A percentile compares a stretch with the other conserved stretches of the same genome.
These are phyloP conservation scores for Acyrthosiphon pisum DNA, from an alignment of 1,140 invertebrate genomes.

Conservation along the genomic window DNA sequence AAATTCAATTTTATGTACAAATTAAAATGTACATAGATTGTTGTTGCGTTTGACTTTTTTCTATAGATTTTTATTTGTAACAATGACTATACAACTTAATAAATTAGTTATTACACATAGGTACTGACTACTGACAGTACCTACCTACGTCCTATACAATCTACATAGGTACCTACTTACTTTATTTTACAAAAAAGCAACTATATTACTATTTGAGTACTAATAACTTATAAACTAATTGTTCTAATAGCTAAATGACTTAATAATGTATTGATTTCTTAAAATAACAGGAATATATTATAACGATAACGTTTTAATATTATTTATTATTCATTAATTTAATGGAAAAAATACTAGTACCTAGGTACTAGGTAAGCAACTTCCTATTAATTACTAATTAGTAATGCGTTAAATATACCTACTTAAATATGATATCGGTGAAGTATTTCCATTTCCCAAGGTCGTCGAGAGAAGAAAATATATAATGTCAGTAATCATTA, in stretches of 20 bases:
- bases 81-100: too few species aligned
- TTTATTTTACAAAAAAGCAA: neutral
- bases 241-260: neutral
- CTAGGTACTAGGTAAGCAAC: neutral
- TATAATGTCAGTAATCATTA: neutral
- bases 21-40: neutral
- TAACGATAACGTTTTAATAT: constrained; percentile 14
- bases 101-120: too few species aligned
- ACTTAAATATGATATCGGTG: neutral
- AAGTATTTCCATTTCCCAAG: neutral
- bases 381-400: neutral
- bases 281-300: neutral
- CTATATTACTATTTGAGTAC: neutral
- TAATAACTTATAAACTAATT: neutral
- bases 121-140: too few species aligned
- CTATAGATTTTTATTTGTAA: neutral
- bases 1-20: neutral
- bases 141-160: too few species aligned
- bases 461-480: neutral
- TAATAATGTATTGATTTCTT: neutral
- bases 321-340: neutral
- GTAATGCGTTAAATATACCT: neutral
- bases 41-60: neutral
- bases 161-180: neutral
- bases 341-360: neutral